Evolutionary conservation across 2,797 vertebrate species (phyloP).

Genomic region (Carapus acus): DNA sequence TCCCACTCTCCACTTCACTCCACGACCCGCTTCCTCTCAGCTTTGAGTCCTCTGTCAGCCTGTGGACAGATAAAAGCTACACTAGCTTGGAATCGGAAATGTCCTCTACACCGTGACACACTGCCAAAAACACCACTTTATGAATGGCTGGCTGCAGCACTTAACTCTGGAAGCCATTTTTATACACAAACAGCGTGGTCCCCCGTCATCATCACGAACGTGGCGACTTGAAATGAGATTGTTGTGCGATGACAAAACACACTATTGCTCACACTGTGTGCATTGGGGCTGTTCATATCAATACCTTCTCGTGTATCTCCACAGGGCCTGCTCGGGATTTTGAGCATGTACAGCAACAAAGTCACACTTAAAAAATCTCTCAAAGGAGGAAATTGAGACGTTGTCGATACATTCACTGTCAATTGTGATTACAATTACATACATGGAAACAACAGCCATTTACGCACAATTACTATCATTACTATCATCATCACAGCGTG

Average conservation of each 20-base stretch:
- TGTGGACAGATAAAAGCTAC: conserved; percentile 57
- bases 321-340: too few relatives aligned
- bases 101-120: conserved; percentile 37
- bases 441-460: too few relatives aligned
- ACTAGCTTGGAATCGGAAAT: conserved; percentile 52
- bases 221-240: conserved; percentile 44
- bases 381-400: too few relatives aligned
- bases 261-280: not conserved
- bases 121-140: conserved; percentile 55
- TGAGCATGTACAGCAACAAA: too few relatives aligned
- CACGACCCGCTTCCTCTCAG: not conserved
- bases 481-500: too few relatives aligned
- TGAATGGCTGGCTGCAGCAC: conserved; percentile 56
- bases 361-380: too few relatives aligned
- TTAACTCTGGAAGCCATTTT: conserved; percentile 50
- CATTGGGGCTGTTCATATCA: not conserved
- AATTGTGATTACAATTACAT: too few relatives aligned
- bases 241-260: conserved; percentile 50
- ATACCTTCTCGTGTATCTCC: not conserved
- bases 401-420: too few relatives aligned
- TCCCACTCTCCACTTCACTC: conserved; percentile 22
- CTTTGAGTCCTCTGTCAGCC: conserved; percentile 36
- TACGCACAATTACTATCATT: too few relatives aligned
- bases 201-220: conserved; percentile 53
- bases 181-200: conserved; percentile 39